These are phyloP conservation scores for Stenurella melanura DNA, from an alignment of 2,888 invertebrate species.

Conservation along the genomic window DNA sequence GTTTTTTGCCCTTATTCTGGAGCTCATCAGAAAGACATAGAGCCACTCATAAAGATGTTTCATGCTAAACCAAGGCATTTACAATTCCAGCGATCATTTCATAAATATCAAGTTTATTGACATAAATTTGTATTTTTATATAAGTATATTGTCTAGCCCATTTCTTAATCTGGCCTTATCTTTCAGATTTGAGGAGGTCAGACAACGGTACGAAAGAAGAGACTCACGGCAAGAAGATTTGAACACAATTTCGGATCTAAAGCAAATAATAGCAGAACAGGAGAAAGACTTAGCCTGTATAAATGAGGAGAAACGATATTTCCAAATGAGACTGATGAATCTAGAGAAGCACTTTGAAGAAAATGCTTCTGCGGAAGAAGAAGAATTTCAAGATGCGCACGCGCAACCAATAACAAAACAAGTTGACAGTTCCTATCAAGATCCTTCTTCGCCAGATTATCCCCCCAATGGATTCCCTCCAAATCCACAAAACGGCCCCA, in stretches of 20 bases:
- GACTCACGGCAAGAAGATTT: constrained; percentile 77
- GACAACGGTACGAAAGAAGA: constrained; percentile 76
- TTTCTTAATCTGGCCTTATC: neutral
- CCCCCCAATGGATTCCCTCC: constrained; percentile 10
- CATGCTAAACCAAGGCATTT: no score
- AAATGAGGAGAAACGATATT: constrained; percentile 77
- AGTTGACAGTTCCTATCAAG: constrained; percentile 19
- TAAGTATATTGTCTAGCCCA: neutral
- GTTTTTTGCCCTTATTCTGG: no score
- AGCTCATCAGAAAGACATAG: no score
- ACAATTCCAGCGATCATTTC: no score
- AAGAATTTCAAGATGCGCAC: constrained; percentile 66
- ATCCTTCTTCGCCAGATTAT: constrained; percentile 27
- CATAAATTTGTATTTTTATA: no score
- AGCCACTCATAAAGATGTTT: no score
- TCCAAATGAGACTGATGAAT: constrained; percentile 75
- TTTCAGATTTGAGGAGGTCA: constrained; percentile 77
- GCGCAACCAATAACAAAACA: constrained; percentile 42
- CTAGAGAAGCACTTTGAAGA: constrained; percentile 64
- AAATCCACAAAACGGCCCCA: constrained; percentile 49
- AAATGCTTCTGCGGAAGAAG: constrained; percentile 62
- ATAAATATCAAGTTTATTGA: no score
- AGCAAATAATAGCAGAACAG: constrained; percentile 76
- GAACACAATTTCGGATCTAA: constrained; percentile 75
- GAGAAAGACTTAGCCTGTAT: constrained; percentile 76